Evolutionary conservation across 2,113 vertebrate species (phyloP).

Genomic region (Hemibagrus wyckioides): DNA sequence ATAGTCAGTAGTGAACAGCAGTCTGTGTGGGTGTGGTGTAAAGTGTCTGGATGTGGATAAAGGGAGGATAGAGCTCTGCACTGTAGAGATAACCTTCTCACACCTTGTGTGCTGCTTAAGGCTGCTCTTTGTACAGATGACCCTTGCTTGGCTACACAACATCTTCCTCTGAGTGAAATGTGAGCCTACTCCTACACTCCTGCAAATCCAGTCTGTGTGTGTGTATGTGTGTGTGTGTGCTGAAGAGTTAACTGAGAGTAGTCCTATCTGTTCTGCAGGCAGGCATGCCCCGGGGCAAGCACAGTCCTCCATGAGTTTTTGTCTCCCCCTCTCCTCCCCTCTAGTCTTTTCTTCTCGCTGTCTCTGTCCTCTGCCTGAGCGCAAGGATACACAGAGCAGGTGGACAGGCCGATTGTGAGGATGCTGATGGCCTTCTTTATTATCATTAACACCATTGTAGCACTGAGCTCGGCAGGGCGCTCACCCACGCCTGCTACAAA

Average conservation of each 20-base stretch:
- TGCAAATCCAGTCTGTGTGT: slow-evolving; percentile 66
- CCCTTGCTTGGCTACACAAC: slow-evolving; percentile 50
- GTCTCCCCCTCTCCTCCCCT: slow-evolving; percentile 23
- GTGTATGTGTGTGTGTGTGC: slow-evolving; percentile 17
- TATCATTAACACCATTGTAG: slow-evolving; percentile 38
- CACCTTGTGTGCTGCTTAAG: slow-evolving; percentile 52
- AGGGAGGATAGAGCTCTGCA: slow-evolving; percentile 48
- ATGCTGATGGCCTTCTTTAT: slow-evolving; percentile 37
- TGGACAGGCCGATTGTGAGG: slow-evolving; percentile 34
- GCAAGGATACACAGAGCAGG: slow-evolving; percentile 35
- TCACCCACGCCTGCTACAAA: slow-evolving; percentile 9
- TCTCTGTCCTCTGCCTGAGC: slow-evolving; percentile 43
- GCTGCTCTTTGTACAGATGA: slow-evolving; percentile 55
- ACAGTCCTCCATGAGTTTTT: slow-evolving; percentile 51
- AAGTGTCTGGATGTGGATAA: slow-evolving; percentile 39
- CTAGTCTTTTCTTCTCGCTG: slow-evolving; percentile 16
- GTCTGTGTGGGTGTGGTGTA: slow-evolving; percentile 42
- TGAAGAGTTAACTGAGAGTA: slow-evolving; percentile 31
- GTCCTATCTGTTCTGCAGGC: slow-evolving; percentile 57
- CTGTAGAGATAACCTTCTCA: slow-evolving; percentile 57
- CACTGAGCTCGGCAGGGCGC: slow-evolving; percentile 32
- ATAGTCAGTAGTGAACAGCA: slow-evolving; percentile 23
- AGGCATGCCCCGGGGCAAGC: slow-evolving; percentile 51
- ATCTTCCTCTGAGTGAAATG: slow-evolving; percentile 47
- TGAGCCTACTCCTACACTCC: slow-evolving; percentile 64